Evolutionary conservation across 2,888 invertebrate species (phyloP).

Genomic region (Tachina lurida): DNA sequence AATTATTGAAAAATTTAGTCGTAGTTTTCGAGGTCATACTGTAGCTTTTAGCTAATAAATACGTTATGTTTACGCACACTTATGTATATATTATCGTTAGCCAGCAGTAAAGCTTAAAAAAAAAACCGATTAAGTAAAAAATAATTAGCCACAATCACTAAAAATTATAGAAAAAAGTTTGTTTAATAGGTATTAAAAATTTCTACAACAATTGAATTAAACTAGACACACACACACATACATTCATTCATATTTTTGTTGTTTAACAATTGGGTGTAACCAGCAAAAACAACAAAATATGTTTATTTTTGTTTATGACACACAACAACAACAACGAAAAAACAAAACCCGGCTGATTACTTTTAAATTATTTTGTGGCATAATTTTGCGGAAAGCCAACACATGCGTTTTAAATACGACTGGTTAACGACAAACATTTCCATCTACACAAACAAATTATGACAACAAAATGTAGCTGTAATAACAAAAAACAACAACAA

Average conservation of each 20-base stretch:
- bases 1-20: no score
- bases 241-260: conserved; percentile 10
- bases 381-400: conserved; percentile 78
- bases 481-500: conserved; percentile 23
- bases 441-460: conserved; percentile 10
- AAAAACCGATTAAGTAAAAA: background rate
- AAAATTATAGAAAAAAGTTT: conserved; percentile 14
- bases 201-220: background rate
- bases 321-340: background rate
- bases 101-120: no score
- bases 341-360: conserved; percentile 76
- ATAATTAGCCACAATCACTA: background rate
- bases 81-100: no score
- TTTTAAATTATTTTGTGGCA: conserved; percentile 82
- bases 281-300: conserved; percentile 13
- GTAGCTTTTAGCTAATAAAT: no score
- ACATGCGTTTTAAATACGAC: conserved; percentile 73
- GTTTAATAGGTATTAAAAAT: background rate
- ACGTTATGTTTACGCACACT: no score
- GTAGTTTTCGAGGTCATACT: no score
- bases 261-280: conserved; percentile 37
- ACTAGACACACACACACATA: background rate
- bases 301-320: conserved; percentile 40
- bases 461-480: conserved; percentile 35
- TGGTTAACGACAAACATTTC: conserved; percentile 55